Percentiles rank a stretch among this genome's conserved stretches.
Conservation (phyloP, 2,888 invertebrate species). For the Pseudolycoriella hygida region DNA sequence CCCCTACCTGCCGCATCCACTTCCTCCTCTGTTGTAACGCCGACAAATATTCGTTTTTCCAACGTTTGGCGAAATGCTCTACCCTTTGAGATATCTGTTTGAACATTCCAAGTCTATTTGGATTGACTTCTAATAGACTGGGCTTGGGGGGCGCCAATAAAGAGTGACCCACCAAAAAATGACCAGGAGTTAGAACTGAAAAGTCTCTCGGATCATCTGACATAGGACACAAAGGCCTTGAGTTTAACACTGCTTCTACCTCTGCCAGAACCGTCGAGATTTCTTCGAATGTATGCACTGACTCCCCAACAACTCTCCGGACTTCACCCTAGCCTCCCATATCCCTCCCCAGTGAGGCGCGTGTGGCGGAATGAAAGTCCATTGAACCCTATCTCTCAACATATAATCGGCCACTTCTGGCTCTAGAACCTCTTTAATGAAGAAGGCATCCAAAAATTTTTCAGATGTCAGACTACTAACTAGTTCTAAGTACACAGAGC, state of each 20-base stretch:
- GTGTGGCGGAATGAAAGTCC: conserved; percentile 18
- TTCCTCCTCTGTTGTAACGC: no score
- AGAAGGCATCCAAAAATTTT: background rate
- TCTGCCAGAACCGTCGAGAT: background rate
- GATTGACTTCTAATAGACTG: no score
- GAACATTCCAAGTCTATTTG: no score
- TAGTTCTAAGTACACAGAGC: no score
- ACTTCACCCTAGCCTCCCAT: conserved; percentile 16
- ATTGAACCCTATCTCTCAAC: no score
- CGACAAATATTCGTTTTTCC: no score
- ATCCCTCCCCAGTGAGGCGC: conserved; percentile 18
- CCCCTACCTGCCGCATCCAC: no score
- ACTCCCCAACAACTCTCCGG: background rate
- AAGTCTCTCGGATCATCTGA: background rate
- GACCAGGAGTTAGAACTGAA: background rate
- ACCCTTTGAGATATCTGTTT: no score
- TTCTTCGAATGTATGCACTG: background rate
- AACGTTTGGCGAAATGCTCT: no score
- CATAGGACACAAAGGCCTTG: background rate
- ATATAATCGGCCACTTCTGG: no score
- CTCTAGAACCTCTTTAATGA: no score
- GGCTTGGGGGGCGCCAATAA: background rate
- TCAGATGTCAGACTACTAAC: no score
- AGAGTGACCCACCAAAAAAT: conserved; percentile 1
- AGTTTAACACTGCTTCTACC: conserved; percentile 1